phyloP scores from a whole-genome alignment of 2,113 vertebrate genomes.

The Ptilorrhoa leucosticta region DNA sequence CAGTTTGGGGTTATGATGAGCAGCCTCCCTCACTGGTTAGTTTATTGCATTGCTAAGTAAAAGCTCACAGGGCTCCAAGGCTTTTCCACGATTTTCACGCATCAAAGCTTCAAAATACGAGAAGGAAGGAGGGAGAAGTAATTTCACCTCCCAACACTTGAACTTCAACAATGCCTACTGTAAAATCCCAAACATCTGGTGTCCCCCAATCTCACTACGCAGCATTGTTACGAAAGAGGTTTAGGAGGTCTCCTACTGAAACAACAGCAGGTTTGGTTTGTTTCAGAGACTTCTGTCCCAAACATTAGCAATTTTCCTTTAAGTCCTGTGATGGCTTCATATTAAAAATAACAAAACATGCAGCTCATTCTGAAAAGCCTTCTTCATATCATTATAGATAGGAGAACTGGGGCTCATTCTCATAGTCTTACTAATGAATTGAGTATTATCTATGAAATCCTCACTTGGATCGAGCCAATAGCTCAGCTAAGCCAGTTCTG shows the following conservation, averaged over 20 bases:
- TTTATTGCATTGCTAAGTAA: not conserved
- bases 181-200: not conserved
- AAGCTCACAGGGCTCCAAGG: not conserved
- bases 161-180: not conserved
- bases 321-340: not conserved
- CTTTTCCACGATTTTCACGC: not conserved
- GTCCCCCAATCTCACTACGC: accelerated
- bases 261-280: not conserved
- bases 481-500: not conserved
- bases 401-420: not conserved
- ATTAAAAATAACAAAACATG: not conserved
- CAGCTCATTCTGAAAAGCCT: not conserved
- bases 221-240: not conserved
- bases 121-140: not conserved
- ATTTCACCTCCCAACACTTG: not conserved
- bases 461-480: not conserved
- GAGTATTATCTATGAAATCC: not conserved
- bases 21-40: not conserved
- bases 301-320: not conserved
- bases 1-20: not conserved
- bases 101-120: not conserved
- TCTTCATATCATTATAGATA: not conserved
- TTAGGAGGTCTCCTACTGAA: not conserved
- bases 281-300: not conserved
- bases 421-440: not conserved